A percentile compares a stretch with the other conserved stretches of the same genome.
These are phyloP conservation scores for Gasterosteus nipponicus DNA, from an alignment of 2,113 vertebrate genomes.

Conservation along the genomic window DNA sequence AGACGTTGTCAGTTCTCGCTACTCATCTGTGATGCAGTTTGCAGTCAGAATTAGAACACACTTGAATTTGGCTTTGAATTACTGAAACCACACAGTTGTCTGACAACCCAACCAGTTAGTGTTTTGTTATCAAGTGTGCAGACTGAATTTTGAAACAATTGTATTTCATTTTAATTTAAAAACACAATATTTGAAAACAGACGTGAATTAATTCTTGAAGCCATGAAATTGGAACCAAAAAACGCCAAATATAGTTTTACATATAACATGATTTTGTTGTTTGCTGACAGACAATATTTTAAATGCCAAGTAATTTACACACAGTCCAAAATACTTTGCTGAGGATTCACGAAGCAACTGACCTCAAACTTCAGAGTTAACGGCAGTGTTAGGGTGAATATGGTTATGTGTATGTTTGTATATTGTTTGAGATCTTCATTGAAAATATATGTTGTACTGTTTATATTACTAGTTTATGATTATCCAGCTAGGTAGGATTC, in stretches of 20 bases:
- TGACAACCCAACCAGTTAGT: background rate
- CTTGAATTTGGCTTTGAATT: background rate
- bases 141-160: background rate
- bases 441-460: no score
- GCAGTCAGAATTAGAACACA: background rate
- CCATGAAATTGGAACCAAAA: background rate
- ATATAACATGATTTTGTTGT: background rate
- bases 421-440: no score
- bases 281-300: background rate
- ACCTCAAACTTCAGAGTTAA: no score
- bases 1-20: background rate
- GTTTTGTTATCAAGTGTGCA: background rate
- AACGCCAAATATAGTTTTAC: background rate
- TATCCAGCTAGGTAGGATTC: background rate
- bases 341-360: background rate
- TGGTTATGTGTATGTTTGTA: no score
- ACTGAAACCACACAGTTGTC: constrained; percentile 1
- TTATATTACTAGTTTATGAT: background rate
- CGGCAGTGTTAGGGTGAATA: no score
- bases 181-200: background rate
- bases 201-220: background rate
- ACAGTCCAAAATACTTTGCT: background rate
- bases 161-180: background rate
- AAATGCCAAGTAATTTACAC: background rate
- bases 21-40: background rate